Conservation (phyloP, 2,797 vertebrate genomes). For the Triplophysa yarkandensis region DNA sequence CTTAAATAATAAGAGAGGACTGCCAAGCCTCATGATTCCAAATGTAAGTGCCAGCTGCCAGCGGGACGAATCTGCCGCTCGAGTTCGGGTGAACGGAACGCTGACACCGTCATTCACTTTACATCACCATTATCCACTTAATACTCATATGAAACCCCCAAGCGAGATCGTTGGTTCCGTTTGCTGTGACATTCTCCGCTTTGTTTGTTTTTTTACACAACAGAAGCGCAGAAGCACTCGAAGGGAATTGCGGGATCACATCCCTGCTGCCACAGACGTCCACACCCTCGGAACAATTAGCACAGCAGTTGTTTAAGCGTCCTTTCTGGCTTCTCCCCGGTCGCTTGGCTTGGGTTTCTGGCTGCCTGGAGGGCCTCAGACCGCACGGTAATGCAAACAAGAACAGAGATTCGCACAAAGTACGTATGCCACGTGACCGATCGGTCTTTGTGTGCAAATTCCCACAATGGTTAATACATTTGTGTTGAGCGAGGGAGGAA, state of each 20-base stretch:
- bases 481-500: background rate
- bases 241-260: constrained; percentile 66
- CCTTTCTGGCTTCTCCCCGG: constrained; percentile 52
- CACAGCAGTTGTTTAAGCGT: constrained; percentile 61
- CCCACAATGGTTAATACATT: background rate
- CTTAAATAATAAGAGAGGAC: constrained; percentile 31
- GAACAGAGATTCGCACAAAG: background rate
- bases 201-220: background rate
- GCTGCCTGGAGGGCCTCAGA: constrained; percentile 54
- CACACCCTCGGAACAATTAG: constrained; percentile 73
- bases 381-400: constrained; percentile 60
- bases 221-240: constrained; percentile 30
- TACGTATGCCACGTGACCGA: background rate
- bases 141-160: background rate
- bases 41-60: constrained; percentile 14
- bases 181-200: background rate
- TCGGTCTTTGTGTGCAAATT: background rate
- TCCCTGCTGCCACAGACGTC: constrained; percentile 62
- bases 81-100: constrained; percentile 24
- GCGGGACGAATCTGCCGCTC: constrained; percentile 10
- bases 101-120: constrained; percentile 10
- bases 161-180: constrained; percentile 16
- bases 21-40: constrained; percentile 28
- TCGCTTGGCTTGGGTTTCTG: constrained; percentile 54
- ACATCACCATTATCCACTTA: constrained; percentile 23